These are phyloP conservation scores for Limanda limanda DNA, from an alignment of 2,113 vertebrate species.

Conservation along the genomic window DNA sequence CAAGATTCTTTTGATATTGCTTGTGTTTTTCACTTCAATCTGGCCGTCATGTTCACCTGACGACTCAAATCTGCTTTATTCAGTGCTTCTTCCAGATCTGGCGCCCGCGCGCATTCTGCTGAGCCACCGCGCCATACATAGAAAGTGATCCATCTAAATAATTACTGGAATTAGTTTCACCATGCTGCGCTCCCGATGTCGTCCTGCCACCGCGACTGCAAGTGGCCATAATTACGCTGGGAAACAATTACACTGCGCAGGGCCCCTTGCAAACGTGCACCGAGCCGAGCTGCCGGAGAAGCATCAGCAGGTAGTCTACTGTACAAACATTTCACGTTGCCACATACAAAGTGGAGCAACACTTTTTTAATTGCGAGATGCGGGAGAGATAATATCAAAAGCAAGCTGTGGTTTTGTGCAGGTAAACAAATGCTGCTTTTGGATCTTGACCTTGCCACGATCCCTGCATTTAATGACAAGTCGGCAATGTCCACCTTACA, in stretches of 20 bases:
- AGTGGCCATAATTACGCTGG: slow-evolving; percentile 35
- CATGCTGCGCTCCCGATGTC: slow-evolving; percentile 7
- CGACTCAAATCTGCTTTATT: neutral
- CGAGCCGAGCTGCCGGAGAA: slow-evolving; percentile 14
- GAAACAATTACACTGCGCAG: slow-evolving; percentile 21
- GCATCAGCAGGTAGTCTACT: too few species aligned
- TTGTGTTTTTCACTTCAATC: neutral
- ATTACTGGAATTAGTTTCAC: slow-evolving; percentile 40
- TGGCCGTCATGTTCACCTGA: neutral
- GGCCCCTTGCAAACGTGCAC: slow-evolving; percentile 5
- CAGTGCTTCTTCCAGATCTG: neutral
- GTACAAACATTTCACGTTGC: slow-evolving; percentile 32
- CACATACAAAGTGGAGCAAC: neutral
- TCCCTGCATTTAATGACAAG: neutral
- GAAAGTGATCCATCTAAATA: slow-evolving; percentile 32
- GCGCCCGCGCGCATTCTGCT: neutral
- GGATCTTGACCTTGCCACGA: neutral
- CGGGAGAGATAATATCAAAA: too few species aligned
- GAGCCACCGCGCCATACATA: slow-evolving; percentile 4
- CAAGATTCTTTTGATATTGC: too few species aligned
- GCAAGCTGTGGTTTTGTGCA: neutral
- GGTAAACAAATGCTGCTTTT: neutral
- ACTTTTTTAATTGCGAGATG: neutral
- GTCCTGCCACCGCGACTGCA: neutral
- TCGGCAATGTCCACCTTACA: neutral